Evolutionary conservation across 2,888 invertebrate species (phyloP), one percentile per base, ranked within the genome.

Genomic region (Prosapia bicincta): DNA sequence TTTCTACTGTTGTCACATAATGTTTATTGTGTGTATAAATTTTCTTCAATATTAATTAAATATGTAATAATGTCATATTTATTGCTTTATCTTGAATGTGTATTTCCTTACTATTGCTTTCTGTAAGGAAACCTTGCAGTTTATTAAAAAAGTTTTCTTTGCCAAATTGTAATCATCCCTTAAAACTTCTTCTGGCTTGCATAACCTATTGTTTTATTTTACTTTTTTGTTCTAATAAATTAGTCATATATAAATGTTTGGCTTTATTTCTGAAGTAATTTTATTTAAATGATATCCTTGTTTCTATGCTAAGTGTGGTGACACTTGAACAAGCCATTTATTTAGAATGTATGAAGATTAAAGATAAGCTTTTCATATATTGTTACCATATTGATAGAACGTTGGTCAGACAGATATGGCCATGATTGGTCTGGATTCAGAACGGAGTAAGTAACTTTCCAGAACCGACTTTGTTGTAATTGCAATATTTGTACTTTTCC

Each of bases 401-500:
- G 76, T 76, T 76, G 76, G 75, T 66, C 75, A 75, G 70, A 30
- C 68, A 32, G 15, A 26, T 26, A 15, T 24, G 54, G 10, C 32
- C 15, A 66, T 66, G 66, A 66, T 70, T 43, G 69, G 71, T 71
- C 75, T 75, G 75, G 71, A 70, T 70, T 75, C 71, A 75, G 75
- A 75, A 75, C 74, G 69, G 70, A 70, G 74, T 75, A 79, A 80
- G 78, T 79, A 80, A 78, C 78, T 79, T 79, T 80, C 78, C 79
- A 78, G 78, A 78, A 79, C 78, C 76, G 78, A 80, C 78, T 80
- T 80, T 79, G 79, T 80, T 80, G 80, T 80, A 80, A 80, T 77
- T 79, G 80, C 80, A 80, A 79, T 80, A 80, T 80, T 80, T 80
- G 80, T 80, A 80, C 79, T 79, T 80, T 80, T 80, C 80, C 80